Percentiles rank a stretch among this genome's conserved stretches.
Conservation (phyloP, 1,140 invertebrate genomes). For the Antheraea pernyi region DNA sequence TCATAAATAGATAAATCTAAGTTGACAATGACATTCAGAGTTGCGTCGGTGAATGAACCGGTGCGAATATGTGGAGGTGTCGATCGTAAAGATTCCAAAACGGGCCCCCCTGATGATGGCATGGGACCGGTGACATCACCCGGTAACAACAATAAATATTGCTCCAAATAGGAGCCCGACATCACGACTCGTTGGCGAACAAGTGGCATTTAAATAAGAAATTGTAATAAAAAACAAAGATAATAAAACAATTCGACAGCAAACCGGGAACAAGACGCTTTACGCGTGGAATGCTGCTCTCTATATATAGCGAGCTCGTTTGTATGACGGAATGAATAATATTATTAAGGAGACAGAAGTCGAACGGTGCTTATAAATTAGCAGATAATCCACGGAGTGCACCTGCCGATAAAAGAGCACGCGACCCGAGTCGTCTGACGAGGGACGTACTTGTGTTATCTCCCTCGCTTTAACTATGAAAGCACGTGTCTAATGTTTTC, state of each 20-base stretch:
- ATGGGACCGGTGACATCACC: conserved; percentile 61
- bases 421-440: conserved; percentile 26
- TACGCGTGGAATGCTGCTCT: conserved; percentile 51
- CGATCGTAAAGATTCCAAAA: conserved; percentile 70
- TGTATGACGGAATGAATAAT: conserved; percentile 63
- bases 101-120: conserved; percentile 55
- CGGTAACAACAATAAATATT: conserved; percentile 39
- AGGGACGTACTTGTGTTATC: conserved; percentile 25
- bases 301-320: conserved; percentile 67
- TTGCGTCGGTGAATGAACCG: conserved; percentile 68
- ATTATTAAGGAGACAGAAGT: conserved; percentile 66
- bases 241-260: conserved; percentile 55
- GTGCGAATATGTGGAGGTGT: conserved; percentile 68
- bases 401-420: conserved; percentile 58
- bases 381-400: conserved; percentile 64
- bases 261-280: conserved; percentile 44
- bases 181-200: conserved; percentile 29
- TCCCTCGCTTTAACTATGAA: conserved; percentile 27
- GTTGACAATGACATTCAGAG: conserved; percentile 53
- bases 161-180: conserved; percentile 48
- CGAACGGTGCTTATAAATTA: conserved; percentile 65
- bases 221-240: conserved; percentile 47
- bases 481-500: conserved; percentile 38
- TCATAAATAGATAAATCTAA: conserved; percentile 45
- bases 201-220: conserved; percentile 57